These are phyloP conservation scores for Machaerirhynchus nigripectus DNA, from an alignment of 2,113 vertebrate species.

Conservation along the genomic window DNA sequence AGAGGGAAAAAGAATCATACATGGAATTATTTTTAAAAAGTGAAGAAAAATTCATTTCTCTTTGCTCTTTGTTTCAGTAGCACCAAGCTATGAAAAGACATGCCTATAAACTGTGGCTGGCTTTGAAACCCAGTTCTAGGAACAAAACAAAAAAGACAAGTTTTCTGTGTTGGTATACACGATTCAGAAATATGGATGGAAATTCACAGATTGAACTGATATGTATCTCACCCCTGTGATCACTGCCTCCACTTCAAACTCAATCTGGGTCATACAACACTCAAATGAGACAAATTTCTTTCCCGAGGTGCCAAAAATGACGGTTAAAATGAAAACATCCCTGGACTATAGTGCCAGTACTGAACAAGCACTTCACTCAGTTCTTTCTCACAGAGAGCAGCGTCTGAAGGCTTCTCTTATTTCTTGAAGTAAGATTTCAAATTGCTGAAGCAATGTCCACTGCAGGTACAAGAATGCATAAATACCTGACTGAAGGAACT, in stretches of 20 bases:
- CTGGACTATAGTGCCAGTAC: background rate
- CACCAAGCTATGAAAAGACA: background rate
- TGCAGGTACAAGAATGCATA: background rate
- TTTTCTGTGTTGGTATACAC: background rate
- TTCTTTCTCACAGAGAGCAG: background rate
- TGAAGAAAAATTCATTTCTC: background rate
- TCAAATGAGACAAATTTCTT: background rate
- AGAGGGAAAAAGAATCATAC: background rate
- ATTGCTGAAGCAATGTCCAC: background rate
- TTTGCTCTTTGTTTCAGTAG: constrained; percentile 28
- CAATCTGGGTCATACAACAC: background rate
- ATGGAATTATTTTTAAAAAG: background rate
- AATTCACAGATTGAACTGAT: background rate
- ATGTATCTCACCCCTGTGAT: background rate
- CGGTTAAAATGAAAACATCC: background rate
- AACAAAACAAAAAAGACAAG: background rate
- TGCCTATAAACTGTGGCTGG: background rate
- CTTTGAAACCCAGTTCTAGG: background rate
- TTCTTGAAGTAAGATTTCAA: background rate
- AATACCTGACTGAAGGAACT: background rate
- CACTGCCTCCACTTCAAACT: background rate
- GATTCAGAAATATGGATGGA: background rate
- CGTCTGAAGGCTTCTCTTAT: background rate
- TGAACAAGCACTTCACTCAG: background rate
- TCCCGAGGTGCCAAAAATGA: background rate